Evolutionary conservation across 2,888 invertebrate species (phyloP), one percentile per base, ranked within the genome.

Genomic region (Eumacrocentrus americanus): DNA sequence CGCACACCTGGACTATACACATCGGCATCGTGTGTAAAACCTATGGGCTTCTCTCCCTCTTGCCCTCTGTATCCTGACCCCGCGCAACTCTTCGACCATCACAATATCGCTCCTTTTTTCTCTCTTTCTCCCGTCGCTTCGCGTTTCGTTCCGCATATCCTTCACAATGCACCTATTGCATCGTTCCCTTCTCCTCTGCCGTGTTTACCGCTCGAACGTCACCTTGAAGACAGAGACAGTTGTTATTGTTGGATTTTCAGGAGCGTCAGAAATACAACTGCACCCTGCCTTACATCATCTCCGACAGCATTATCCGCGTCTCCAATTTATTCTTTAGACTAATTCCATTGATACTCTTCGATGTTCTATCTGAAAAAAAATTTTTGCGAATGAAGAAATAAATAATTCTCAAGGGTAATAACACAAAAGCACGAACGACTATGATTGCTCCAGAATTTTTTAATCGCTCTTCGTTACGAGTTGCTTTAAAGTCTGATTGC

Each of bases 1-100:
- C 52, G 46, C 16, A 63, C 69, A 70, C 67, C 68, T 68, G 69
- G 69, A 61, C 58, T 42, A 18, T 48, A 16, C 22, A 40, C 4
- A 22, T 6, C 35, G n/a, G n/a, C n/a, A n/a, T n/a, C n/a, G 22
- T 34, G 46, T 25, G 57, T 22, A 59, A 20, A 60, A 54, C 37
- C 47, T 48, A 60, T 54, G 46, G 35, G 22, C 53, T 51, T 55
- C 54, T 54, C 58, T 35, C 18, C 25, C 56, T 53, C 35, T 58
- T 37, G 14, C 42, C 38, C 57, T 48, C 11, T 34, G 16, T 58
- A 44, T 51, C 57, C 46, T 58, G 58, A 58, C 58, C 58, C 58
- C 35, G 44, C 25, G 52, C 57, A 57, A 63, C 56, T 51, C 61
- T 57, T 61, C 59, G 29, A 25, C 50, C 44, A 40, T 60, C 61